Evolutionary conservation across 1,140 invertebrate species (phyloP).

Genomic region (Dufourea novaeangliae): DNA sequence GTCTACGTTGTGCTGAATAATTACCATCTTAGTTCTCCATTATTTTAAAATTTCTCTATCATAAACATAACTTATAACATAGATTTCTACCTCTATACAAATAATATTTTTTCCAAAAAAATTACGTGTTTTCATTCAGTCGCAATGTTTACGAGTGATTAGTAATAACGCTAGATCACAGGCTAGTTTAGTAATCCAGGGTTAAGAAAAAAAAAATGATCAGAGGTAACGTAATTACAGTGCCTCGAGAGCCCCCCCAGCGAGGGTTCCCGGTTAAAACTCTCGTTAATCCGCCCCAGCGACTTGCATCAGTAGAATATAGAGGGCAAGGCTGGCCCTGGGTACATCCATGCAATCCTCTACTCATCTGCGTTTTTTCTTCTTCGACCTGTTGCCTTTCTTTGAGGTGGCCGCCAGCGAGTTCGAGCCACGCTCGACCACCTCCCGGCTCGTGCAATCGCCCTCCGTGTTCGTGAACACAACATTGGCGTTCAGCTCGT

Average conservation of each 20-base stretch:
- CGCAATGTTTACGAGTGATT: too few relatives aligned
- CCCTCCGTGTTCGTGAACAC: constrained; percentile 67
- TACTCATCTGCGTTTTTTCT: constrained; percentile 81
- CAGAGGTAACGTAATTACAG: neutral
- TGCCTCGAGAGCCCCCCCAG: neutral
- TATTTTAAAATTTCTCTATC: too few relatives aligned
- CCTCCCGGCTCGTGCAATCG: constrained; percentile 49
- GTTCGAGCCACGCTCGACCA: constrained; percentile 61
- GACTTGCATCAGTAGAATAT: constrained; percentile 79
- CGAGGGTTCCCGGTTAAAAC: neutral
- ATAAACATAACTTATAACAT: too few relatives aligned
- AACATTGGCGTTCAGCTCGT: constrained; percentile 70
- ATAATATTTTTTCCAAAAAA: too few relatives aligned
- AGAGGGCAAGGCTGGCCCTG: constrained; percentile 79
- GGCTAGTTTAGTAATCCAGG: too few relatives aligned
- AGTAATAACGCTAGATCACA: too few relatives aligned
- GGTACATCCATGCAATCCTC: constrained; percentile 81
- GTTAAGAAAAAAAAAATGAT: too few relatives aligned
- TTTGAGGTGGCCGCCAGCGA: constrained; percentile 67
- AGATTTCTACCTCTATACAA: too few relatives aligned
- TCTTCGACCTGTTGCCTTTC: constrained; percentile 79
- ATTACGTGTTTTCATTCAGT: too few relatives aligned
- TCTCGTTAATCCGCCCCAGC: constrained; percentile 76
- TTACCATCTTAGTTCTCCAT: too few relatives aligned
- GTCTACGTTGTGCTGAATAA: too few relatives aligned